phyloP scores from a whole-genome alignment of 2,113 vertebrate species.

The Danio rerio region DNA sequence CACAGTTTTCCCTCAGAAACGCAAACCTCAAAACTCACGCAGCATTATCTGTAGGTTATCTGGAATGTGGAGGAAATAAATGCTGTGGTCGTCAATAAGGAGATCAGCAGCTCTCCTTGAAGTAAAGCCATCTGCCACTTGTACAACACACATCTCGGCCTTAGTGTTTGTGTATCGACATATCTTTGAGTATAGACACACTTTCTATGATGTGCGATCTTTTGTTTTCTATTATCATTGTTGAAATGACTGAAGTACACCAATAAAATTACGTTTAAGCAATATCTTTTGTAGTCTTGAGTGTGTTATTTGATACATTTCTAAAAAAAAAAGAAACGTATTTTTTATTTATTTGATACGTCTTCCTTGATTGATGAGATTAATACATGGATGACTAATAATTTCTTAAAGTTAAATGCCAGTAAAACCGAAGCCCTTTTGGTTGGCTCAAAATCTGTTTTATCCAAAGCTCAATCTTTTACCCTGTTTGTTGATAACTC shows the following conservation, averaged over 20 bases:
- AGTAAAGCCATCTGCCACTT: slow-evolving; percentile 76
- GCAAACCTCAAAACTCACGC: not conserved
- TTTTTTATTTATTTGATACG: no score
- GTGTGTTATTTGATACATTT: not conserved
- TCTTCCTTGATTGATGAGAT: no score
- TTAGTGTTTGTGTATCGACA: slow-evolving; percentile 76
- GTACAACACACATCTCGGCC: slow-evolving; percentile 75
- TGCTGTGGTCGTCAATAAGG: slow-evolving; percentile 60
- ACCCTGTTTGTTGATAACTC: no score
- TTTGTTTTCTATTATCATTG: slow-evolving; percentile 76
- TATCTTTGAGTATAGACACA: slow-evolving; percentile 74
- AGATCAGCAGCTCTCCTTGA: slow-evolving; percentile 64
- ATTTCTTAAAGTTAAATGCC: no score
- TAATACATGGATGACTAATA: no score
- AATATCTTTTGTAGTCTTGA: slow-evolving; percentile 20
- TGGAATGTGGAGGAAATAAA: not conserved
- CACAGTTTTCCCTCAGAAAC: not conserved
- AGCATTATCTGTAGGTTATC: not conserved
- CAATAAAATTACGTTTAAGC: slow-evolving; percentile 76
- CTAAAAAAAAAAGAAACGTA: no score
- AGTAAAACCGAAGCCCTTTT: no score
- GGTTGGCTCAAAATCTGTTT: no score
- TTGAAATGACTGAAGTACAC: slow-evolving; percentile 74
- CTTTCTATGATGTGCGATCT: slow-evolving; percentile 76
- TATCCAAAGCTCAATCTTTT: no score